Percentiles rank a stretch among this genome's conserved stretches.
These are phyloP conservation scores for Mellilla xanthometata DNA, from an alignment of 2,888 invertebrate species.

Conservation along the genomic window DNA sequence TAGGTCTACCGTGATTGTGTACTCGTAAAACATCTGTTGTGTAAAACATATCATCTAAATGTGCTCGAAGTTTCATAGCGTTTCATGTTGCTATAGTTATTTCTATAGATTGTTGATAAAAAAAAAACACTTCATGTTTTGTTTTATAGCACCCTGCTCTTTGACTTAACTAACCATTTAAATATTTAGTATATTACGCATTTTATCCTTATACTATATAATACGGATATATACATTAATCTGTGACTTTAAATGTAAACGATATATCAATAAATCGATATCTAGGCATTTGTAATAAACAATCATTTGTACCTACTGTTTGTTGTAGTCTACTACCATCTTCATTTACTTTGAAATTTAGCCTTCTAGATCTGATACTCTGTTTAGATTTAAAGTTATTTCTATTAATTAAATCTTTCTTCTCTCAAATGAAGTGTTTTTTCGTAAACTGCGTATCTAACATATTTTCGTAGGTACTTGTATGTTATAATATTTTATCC, in stretches of 20 bases:
- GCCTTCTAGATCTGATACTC: slow-evolving; percentile 68
- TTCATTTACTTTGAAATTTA: slow-evolving; percentile 58
- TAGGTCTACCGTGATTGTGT: slow-evolving; percentile 9
- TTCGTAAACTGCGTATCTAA: too few relatives aligned
- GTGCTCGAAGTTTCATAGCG: slow-evolving; percentile 35
- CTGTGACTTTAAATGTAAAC: slow-evolving; percentile 34
- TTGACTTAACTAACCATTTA: slow-evolving; percentile 24
- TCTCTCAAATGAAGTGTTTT: slow-evolving; percentile 66
- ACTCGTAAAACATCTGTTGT: slow-evolving; percentile 16
- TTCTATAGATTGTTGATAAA: slow-evolving; percentile 24
- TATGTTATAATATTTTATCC: too few relatives aligned
- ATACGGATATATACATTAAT: slow-evolving; percentile 12
- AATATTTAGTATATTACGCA: slow-evolving; percentile 1
- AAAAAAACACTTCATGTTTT: slow-evolving; percentile 39
- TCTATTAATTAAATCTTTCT: slow-evolving; percentile 82
- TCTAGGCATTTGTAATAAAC: slow-evolving; percentile 42
- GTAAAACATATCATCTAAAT: slow-evolving; percentile 30
- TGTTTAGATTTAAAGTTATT: slow-evolving; percentile 77
- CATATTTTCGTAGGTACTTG: too few relatives aligned
- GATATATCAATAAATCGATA: slow-evolving; percentile 40
- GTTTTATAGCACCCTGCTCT: slow-evolving; percentile 64
- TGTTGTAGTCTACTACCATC: slow-evolving; percentile 62
- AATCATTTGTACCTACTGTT: slow-evolving; percentile 43
- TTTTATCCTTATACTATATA: slow-evolving; percentile 10
- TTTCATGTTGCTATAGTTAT: slow-evolving; percentile 14